phyloP scores from a whole-genome alignment of 2,113 vertebrate genomes.

The Pedetes capensis region DNA sequence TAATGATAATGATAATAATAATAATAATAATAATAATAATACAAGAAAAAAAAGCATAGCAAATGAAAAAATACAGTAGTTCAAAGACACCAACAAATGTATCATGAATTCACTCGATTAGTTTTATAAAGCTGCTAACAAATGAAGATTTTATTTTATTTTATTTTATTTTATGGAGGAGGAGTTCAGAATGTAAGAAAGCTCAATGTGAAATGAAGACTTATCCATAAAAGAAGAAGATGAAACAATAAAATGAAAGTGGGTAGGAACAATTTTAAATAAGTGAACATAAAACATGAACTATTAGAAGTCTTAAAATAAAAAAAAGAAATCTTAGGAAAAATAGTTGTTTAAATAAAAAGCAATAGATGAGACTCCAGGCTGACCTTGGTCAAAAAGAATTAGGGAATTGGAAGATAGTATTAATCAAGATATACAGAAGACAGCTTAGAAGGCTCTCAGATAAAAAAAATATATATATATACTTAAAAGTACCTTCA shows the following conservation, averaged over 20 bases:
- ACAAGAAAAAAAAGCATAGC: background rate
- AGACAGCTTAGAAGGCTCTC: background rate
- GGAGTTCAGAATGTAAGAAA: background rate
- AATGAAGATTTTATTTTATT: too few relatives aligned
- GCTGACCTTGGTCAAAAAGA: background rate
- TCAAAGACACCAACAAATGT: background rate
- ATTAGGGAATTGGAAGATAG: background rate
- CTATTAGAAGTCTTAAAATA: background rate
- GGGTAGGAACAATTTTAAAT: background rate
- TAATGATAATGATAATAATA: background rate
- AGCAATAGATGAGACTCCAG: background rate
- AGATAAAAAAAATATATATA: background rate
- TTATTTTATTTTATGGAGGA: too few relatives aligned
- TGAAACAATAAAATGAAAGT: background rate
- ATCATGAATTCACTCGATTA: background rate
- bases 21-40: background rate
- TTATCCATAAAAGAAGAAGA: background rate
- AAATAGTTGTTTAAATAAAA: background rate
- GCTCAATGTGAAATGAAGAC: background rate
- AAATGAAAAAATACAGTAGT: background rate
- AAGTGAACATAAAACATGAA: background rate
- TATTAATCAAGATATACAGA: background rate
- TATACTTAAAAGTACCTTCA: background rate
- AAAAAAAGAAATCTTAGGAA: background rate
- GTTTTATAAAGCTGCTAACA: background rate